These are phyloP conservation scores for Myopa testacea DNA, from an alignment of 2,888 invertebrate species.

Conservation along the genomic window DNA sequence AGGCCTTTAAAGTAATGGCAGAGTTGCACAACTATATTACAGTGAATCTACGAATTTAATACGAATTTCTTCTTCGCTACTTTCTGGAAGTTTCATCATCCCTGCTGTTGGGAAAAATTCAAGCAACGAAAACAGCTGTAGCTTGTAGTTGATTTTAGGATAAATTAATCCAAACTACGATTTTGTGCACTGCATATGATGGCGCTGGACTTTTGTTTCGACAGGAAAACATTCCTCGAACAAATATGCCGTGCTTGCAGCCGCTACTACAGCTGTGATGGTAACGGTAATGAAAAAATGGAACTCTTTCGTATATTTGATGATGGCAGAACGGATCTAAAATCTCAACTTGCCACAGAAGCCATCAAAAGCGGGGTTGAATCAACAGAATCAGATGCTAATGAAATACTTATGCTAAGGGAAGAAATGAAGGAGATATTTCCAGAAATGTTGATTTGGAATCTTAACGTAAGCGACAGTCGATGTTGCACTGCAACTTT, in stretches of 20 bases:
- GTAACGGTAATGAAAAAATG: constrained; percentile 42
- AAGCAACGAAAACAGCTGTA: too few species aligned
- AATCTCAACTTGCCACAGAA: constrained; percentile 16
- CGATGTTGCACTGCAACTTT: background rate
- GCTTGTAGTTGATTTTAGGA: too few species aligned
- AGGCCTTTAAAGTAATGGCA: too few species aligned
- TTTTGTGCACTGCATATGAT: constrained; percentile 34
- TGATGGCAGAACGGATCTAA: constrained; percentile 25
- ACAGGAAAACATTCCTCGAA: constrained; percentile 52
- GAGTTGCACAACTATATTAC: too few species aligned
- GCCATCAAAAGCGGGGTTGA: constrained; percentile 14
- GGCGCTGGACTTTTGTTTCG: constrained; percentile 51
- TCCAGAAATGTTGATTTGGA: constrained; percentile 53
- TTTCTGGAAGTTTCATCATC: too few species aligned
- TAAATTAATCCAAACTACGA: too few species aligned
- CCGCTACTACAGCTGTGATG: constrained; percentile 52
- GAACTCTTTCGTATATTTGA: constrained; percentile 52
- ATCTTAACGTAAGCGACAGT: constrained; percentile 49
- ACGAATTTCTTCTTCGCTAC: too few species aligned
- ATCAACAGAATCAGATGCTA: background rate
- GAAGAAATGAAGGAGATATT: constrained; percentile 49
- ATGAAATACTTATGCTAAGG: constrained; percentile 43
- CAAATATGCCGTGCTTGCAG: constrained; percentile 55
- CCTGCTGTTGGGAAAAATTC: too few species aligned
- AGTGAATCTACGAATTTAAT: too few species aligned